Percentiles rank a stretch among this genome's conserved stretches.
Evolutionary conservation across 2,113 vertebrate species (phyloP).

Genomic region (Bombycilla garrulus): DNA sequence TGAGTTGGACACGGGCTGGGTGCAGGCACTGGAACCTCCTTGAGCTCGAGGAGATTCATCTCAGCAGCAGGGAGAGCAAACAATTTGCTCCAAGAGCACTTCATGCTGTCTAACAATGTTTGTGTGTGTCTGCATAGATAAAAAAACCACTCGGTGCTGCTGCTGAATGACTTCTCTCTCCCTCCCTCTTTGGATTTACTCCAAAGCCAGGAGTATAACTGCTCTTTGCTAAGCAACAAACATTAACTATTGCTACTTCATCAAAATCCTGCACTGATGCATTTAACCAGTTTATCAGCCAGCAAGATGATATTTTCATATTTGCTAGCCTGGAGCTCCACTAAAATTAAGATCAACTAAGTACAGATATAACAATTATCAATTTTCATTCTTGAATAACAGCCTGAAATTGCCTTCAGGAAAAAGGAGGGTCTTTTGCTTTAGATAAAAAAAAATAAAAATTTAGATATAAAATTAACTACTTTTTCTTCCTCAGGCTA

Average conservation of each 20-base stretch:
- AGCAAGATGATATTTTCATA: slow-evolving; percentile 62
- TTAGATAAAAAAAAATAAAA: slow-evolving; percentile 50
- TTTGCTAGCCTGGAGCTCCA: slow-evolving; percentile 73
- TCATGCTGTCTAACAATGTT: slow-evolving; percentile 31
- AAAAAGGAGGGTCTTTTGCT: slow-evolving; percentile 72
- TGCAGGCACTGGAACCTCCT: background rate
- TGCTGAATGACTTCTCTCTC: background rate
- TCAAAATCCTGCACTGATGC: slow-evolving; percentile 39
- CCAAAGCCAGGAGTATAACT: slow-evolving; percentile 46
- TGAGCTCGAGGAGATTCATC: background rate
- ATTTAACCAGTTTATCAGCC: slow-evolving; percentile 56
- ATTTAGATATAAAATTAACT: slow-evolving; percentile 50
- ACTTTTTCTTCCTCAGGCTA: slow-evolving; percentile 57
- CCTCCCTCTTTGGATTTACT: slow-evolving; percentile 22
- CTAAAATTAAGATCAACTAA: slow-evolving; percentile 72
- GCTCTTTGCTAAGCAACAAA: slow-evolving; percentile 46
- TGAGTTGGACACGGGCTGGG: background rate
- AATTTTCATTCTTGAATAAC: slow-evolving; percentile 78
- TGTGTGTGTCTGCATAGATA: background rate
- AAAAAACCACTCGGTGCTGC: background rate
- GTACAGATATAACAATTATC: slow-evolving; percentile 73
- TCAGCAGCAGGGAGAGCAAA: background rate
- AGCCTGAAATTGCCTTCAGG: slow-evolving; percentile 71
- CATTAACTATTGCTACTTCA: slow-evolving; percentile 53
- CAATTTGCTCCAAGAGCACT: background rate